A percentile compares a stretch with the other conserved stretches of the same genome.
phyloP scores from a whole-genome alignment of 1,140 invertebrate species.

The Carcinoscorpius rotundicauda region DNA sequence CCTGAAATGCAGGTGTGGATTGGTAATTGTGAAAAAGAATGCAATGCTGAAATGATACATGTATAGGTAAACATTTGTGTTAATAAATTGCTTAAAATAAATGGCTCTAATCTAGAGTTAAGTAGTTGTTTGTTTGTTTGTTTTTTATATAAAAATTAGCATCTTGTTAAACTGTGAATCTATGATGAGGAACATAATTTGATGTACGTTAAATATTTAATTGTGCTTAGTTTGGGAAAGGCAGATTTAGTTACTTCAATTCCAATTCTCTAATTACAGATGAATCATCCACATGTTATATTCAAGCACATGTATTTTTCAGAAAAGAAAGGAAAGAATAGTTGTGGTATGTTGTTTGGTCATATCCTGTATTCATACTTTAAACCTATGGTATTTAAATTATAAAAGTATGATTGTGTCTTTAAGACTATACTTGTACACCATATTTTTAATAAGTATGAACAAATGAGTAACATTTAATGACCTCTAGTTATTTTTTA shows the following conservation, averaged over 20 bases:
- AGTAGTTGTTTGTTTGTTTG: neutral
- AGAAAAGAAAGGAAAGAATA: constrained; percentile 68
- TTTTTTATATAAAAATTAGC: neutral
- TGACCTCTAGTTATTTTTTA: no score
- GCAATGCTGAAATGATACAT: no score
- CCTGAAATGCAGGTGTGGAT: no score
- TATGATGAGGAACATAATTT: neutral
- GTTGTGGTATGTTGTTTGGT: constrained; percentile 44
- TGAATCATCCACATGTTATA: constrained; percentile 92
- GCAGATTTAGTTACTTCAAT: no score
- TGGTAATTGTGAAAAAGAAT: no score
- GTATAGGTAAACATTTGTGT: no score
- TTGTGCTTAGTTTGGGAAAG: neutral
- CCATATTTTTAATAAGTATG: no score
- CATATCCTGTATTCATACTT: no score
- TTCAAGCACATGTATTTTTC: constrained; percentile 53
- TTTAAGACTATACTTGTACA: no score
- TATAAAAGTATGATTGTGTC: no score
- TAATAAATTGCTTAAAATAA: neutral
- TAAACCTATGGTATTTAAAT: no score
- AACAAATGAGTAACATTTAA: no score
- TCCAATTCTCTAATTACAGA: constrained; percentile 40
- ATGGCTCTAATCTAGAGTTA: neutral
- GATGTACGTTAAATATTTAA: constrained; percentile 1
- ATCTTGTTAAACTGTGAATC: neutral